Evolutionary conservation across 2,113 vertebrate species (phyloP), one percentile per base, ranked within the genome.

Genomic region (Periophthalmodon schlosseri): DNA sequence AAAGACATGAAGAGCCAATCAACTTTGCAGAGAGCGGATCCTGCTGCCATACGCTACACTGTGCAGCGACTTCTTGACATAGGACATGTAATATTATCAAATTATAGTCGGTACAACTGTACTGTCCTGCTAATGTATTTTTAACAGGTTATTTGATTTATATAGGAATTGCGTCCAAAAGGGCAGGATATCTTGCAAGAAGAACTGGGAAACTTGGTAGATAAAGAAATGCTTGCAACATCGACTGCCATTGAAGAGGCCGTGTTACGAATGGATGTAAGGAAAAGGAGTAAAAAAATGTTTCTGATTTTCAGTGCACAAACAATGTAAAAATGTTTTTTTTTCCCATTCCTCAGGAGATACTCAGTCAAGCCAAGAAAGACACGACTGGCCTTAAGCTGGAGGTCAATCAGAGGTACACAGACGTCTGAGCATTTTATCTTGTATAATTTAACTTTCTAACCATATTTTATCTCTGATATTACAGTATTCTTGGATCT

Each of bases 391-490:
- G 98, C 0, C 81, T 97, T 44, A 96, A 98, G 75, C 83, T 99
- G 86, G 96, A 99, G 87, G 97, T 98, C 84, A 99, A 99, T 0
- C 95, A 98, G 92, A 96, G 96, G 98, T 96, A 57, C n/a, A 49
- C 39, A 24, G 88, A 93, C 93, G 1, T 52, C 16, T 1, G 3
- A 14, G 44, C 46, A n/a, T 60, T 20, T 0, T 11, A 0, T 56
- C 11, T 24, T 5, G 70, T 5, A 21, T 5, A 0, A 10, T 67
- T 2, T 2, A 0, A 63, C 28, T 56, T 15, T 52, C n/a, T 77
- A 2, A 16, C 8, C 6, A 6, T 49, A 8, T 15, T 16, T 74
- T 60, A 21, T 58, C 24, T 80, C 28, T 57, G 54, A 44, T 64
- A 8, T 70, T 23, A 0, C 88, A 99, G 98, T 88, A 99, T 99